Evolutionary conservation across 2,888 invertebrate genomes (phyloP).

Genomic region (Lordiphosa fenestrarum): DNA sequence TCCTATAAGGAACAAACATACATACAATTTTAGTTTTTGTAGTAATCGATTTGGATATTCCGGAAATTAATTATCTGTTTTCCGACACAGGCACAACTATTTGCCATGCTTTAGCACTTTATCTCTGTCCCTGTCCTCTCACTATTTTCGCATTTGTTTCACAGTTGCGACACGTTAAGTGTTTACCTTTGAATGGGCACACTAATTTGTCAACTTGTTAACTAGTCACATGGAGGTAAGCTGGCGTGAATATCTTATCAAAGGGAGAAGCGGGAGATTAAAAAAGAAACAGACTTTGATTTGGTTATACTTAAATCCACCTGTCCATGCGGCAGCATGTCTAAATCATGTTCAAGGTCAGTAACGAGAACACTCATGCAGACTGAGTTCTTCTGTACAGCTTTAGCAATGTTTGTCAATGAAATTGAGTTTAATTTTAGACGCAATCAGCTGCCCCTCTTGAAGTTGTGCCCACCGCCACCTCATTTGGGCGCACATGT

Average conservation of each 20-base stretch:
- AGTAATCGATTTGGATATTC: too few relatives aligned
- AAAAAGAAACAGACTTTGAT: not conserved
- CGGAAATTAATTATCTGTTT: too few relatives aligned
- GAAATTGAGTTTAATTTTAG: conserved; percentile 39
- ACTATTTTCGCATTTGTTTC: too few relatives aligned
- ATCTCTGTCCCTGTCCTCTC: too few relatives aligned
- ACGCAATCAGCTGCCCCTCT: conserved; percentile 21
- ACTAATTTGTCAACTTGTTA: conserved; percentile 26
- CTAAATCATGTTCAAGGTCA: conserved; percentile 33
- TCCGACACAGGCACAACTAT: too few relatives aligned
- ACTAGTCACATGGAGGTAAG: conserved; percentile 1
- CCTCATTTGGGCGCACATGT: conserved; percentile 14
- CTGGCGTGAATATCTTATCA: conserved; percentile 29
- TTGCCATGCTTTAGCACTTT: too few relatives aligned
- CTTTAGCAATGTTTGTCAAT: conserved; percentile 25
- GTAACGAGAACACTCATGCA: not conserved
- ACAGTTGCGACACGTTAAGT: not conserved
- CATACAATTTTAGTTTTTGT: too few relatives aligned
- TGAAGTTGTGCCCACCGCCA: conserved; percentile 28
- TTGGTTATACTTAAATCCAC: too few relatives aligned
- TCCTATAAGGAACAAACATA: too few relatives aligned
- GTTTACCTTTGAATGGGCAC: conserved; percentile 1
- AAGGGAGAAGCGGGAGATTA: conserved; percentile 1
- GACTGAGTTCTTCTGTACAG: conserved; percentile 15
- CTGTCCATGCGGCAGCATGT: not conserved